phyloP scores from a whole-genome alignment of 2,888 invertebrate genomes.

The Acronicta alni region DNA sequence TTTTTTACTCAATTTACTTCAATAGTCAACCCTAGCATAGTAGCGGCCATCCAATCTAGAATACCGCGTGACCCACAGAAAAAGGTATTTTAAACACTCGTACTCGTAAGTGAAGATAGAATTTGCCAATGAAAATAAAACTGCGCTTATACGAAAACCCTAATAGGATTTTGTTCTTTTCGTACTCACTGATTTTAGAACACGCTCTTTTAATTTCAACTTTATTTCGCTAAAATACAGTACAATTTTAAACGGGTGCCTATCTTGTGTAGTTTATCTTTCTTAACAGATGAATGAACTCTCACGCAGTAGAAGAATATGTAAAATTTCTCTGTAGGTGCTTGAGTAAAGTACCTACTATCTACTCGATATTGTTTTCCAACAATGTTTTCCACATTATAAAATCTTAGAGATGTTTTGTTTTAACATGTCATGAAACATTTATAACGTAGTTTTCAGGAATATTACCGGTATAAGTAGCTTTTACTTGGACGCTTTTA shows the following conservation, averaged over 20 bases:
- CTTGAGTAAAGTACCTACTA: slow-evolving; percentile 54
- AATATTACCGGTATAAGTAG: slow-evolving; percentile 28
- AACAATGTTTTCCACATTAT: slow-evolving; percentile 65
- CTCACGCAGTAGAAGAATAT: slow-evolving; percentile 72
- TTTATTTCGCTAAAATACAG: slow-evolving; percentile 38
- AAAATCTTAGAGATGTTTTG: slow-evolving; percentile 53
- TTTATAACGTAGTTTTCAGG: slow-evolving; percentile 40
- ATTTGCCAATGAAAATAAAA: slow-evolving; percentile 53
- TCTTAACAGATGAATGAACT: slow-evolving; percentile 79
- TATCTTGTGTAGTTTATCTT: slow-evolving; percentile 72
- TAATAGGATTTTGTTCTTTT: slow-evolving; percentile 34
- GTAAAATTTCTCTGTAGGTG: slow-evolving; percentile 59
- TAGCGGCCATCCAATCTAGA: slow-evolving; percentile 11
- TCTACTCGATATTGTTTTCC: slow-evolving; percentile 64
- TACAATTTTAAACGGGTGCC: slow-evolving; percentile 45
- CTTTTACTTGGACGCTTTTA: slow-evolving; percentile 8
- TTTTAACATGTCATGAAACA: slow-evolving; percentile 45
- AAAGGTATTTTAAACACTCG: slow-evolving; percentile 19
- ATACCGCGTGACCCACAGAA: slow-evolving; percentile 26
- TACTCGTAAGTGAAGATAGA: slow-evolving; percentile 39
- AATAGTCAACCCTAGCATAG: no score
- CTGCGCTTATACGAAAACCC: slow-evolving; percentile 26
- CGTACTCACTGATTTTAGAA: slow-evolving; percentile 46
- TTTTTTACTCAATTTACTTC: no score
- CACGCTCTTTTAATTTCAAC: slow-evolving; percentile 26